Conservation (phyloP, 2,888 invertebrate genomes). For the Oithona nana region DNA sequence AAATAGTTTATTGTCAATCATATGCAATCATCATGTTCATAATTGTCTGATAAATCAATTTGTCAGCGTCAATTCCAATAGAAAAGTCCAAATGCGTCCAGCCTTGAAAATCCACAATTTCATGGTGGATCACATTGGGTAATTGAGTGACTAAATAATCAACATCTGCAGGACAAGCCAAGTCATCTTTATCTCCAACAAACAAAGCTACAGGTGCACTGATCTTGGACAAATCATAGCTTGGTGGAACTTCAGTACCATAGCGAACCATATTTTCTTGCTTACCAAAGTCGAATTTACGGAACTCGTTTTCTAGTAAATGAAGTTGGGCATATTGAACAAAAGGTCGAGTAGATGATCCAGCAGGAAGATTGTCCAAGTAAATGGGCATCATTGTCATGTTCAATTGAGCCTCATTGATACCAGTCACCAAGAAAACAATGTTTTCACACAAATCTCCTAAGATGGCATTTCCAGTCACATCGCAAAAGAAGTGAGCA, state of each 20-base stretch:
- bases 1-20: no score
- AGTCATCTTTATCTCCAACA: not conserved
- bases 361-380: conserved; percentile 28
- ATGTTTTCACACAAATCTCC: conserved; percentile 22
- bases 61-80: not conserved
- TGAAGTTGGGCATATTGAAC: conserved; percentile 28
- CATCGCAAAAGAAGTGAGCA: conserved; percentile 19
- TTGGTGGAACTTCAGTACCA: not conserved
- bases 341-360: conserved; percentile 29
- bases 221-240: not conserved
- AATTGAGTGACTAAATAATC: not conserved
- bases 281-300: not conserved
- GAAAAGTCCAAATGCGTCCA: not conserved
- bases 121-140: not conserved
- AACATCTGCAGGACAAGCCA: not conserved
- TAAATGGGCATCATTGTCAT: conserved; percentile 27
- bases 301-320: not conserved
- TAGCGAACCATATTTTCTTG: not conserved
- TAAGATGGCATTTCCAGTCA: conserved; percentile 17
- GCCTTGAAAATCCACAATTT: not conserved
- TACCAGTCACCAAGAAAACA: conserved; percentile 31
- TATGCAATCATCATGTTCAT: not conserved
- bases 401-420: conserved; percentile 26
- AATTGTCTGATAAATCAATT: not conserved
- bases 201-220: not conserved